Evolutionary conservation across 2,113 vertebrate genomes (phyloP).

Genomic region (Tympanuchus pallidicinctus): DNA sequence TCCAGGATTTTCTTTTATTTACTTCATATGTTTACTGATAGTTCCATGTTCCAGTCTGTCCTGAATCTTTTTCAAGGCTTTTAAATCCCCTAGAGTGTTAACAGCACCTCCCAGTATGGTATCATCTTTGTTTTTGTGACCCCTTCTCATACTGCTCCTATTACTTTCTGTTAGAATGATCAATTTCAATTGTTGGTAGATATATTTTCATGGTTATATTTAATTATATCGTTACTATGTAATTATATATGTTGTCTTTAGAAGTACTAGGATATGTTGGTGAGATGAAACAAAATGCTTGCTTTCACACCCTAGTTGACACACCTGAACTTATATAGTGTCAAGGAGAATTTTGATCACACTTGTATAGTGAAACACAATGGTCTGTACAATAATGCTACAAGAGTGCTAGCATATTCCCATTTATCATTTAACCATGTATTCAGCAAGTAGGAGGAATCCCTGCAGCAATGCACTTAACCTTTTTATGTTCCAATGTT

Average conservation of each 20-base stretch:
- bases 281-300: background rate
- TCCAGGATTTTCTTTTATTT: background rate
- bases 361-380: background rate
- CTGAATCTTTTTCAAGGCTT: background rate
- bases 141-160: background rate
- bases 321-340: background rate
- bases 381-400: background rate
- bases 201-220: background rate
- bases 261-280: background rate
- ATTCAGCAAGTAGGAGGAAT: background rate
- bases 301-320: background rate
- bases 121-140: background rate
- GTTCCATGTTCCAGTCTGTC: background rate
- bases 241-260: background rate
- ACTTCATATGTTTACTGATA: background rate
- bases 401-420: background rate
- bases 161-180: background rate
- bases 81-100: background rate
- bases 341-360: background rate
- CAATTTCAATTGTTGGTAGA: background rate
- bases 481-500: background rate
- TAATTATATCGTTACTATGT: no score
- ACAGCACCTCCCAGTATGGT: background rate
- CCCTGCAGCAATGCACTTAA: background rate
- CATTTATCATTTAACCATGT: fast-evolving